Percentiles rank a stretch among this genome's conserved stretches.
Evolutionary conservation across 2,797 vertebrate genomes (phyloP).

Genomic region (Acipenser transmontanus): DNA sequence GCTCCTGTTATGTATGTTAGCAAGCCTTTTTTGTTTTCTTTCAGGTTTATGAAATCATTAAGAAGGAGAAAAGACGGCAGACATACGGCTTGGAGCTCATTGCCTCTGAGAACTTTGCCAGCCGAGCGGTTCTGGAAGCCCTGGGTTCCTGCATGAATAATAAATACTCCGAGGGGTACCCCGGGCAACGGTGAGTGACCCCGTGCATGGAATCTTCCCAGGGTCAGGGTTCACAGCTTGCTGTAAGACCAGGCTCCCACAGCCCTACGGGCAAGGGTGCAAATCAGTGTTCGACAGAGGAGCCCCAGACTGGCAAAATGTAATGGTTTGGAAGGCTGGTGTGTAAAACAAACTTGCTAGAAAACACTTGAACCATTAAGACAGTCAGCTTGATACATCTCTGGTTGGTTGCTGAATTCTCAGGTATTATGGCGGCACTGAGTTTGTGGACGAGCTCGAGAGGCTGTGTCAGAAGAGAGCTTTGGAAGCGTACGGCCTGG

Average conservation of each 20-base stretch:
- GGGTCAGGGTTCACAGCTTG: too few relatives aligned
- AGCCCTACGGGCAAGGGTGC: too few relatives aligned
- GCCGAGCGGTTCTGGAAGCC: slow-evolving; percentile 87
- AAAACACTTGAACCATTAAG: too few relatives aligned
- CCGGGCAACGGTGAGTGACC: slow-evolving; percentile 78
- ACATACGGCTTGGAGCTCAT: slow-evolving; percentile 83
- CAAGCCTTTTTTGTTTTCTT: neutral
- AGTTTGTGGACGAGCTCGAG: slow-evolving; percentile 89
- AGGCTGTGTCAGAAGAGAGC: slow-evolving; percentile 86
- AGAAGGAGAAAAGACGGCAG: slow-evolving; percentile 87
- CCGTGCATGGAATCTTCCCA: too few relatives aligned
- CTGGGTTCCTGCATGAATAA: slow-evolving; percentile 95
- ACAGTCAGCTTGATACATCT: neutral
- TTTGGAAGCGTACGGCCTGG: slow-evolving; percentile 70
- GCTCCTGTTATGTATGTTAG: neutral
- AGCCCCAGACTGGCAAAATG: too few relatives aligned
- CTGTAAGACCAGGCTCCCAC: too few relatives aligned
- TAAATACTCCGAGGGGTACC: slow-evolving; percentile 97
- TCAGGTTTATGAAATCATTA: slow-evolving; percentile 82
- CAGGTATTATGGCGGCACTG: slow-evolving; percentile 91
- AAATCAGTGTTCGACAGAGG: too few relatives aligned
- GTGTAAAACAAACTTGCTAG: too few relatives aligned
- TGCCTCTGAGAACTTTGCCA: slow-evolving; percentile 90
- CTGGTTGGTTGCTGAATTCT: neutral
- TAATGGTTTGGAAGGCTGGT: too few relatives aligned